Base-by-base conservation (phyloP, 2,888 invertebrate species). In the Xanthia icteritia region DNA sequence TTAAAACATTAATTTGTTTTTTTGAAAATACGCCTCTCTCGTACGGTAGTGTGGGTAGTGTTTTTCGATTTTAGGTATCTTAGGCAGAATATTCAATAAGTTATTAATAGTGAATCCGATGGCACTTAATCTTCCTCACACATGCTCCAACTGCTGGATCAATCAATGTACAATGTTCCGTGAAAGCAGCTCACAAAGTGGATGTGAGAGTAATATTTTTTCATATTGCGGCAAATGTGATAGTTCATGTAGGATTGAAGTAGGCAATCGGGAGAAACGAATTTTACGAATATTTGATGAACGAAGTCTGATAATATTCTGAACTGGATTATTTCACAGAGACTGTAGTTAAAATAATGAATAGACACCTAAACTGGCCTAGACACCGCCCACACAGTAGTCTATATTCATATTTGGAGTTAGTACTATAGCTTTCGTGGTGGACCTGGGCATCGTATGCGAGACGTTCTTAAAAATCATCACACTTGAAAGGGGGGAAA, bases 151-250 rank as follows among this genome's bases (percentile, higher is more conserved):
- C 42, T 36, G 51, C 76, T 73, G 71, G 67, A 81, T 84, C 79
- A 76, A 85, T 87, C 80, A 87, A 65, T 63, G 74, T 79, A 77
- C 79, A 76, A 79, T 77, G 82, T 77, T 27, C 75, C 73, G 79
- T 72, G 81, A 81, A 77, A 73, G 72, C 64, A 73, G 67, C 39
- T 76, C 45, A 45, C 64, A 51, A 56, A 66, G 51, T 79, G 45
- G 4, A 69, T 69, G 17, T 48, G 72, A 56, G 56, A 48, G 58
- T 23, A 63, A 73, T 63, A 65, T 69, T 69, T 82, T 79, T 73
- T 83, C 42, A 79, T 79, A 75, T 80, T 56, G 80, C 36, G 42
- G 63, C 20, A 75, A 63, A 51, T 60, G n/a, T 51, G 31, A 71
- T 60, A 82, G 58, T 83, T 70, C 56, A 51, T 51, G 39, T 48